Conservation (phyloP, 2,888 invertebrate genomes). For the Parnassius smintheus region DNA sequence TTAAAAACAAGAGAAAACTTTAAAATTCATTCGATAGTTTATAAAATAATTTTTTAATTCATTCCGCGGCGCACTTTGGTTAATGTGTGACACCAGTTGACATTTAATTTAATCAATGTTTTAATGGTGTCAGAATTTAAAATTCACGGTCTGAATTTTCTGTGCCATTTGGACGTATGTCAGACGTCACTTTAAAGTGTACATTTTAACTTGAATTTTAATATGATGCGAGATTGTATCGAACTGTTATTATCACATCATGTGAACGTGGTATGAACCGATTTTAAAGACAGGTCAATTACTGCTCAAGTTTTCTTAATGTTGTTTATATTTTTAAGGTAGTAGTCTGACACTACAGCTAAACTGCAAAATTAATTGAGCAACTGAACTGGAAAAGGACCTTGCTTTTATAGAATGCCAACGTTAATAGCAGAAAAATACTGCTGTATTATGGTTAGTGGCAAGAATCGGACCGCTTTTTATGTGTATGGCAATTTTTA, state of each 20-base stretch:
- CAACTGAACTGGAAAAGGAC: too few species aligned
- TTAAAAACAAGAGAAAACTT: too few species aligned
- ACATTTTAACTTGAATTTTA: conserved; percentile 21
- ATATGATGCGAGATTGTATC: conserved; percentile 22
- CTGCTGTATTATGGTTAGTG: too few species aligned
- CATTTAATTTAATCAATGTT: conserved; percentile 24
- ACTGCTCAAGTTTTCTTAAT: conserved; percentile 10
- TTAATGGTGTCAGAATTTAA: conserved; percentile 22
- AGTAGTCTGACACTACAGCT: too few species aligned
- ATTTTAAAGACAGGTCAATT: conserved; percentile 15
- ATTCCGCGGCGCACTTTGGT: conserved; percentile 7
- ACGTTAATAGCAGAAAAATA: too few species aligned
- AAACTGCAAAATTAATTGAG: too few species aligned
- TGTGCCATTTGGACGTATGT: conserved; percentile 15
- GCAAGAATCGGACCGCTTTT: too few species aligned
- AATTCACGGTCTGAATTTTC: conserved; percentile 18
- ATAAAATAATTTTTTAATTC: conserved; percentile 4
- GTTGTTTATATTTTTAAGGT: neutral
- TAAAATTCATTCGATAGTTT: too few species aligned
- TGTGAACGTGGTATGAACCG: neutral
- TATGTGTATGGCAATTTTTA: too few species aligned
- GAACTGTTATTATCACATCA: conserved; percentile 15
- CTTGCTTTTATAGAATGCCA: too few species aligned
- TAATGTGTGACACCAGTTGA: conserved; percentile 19
- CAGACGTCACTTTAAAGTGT: conserved; percentile 24